These are phyloP conservation scores for Neostethus bicornis DNA, from an alignment of 2,797 vertebrate species.

Conservation along the genomic window DNA sequence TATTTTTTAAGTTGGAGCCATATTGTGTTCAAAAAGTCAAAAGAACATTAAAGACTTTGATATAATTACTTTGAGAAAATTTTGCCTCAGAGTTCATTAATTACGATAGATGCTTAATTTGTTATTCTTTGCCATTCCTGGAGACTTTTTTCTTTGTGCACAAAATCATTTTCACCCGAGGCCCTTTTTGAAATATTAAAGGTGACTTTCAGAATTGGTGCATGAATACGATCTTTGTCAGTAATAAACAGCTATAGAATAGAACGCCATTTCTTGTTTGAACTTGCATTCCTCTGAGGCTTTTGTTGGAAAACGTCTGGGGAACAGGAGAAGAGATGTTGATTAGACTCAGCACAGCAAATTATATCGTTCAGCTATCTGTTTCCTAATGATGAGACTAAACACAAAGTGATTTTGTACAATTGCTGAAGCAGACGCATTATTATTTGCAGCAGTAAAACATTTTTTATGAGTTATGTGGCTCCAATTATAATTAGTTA, in stretches of 20 bases:
- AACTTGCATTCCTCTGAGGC: conserved; percentile 54
- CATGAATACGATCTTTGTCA: conserved; percentile 67
- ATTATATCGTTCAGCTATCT: conserved; percentile 39
- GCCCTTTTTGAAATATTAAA: conserved; percentile 67
- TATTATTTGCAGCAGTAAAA: conserved; percentile 22
- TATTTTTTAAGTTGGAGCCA: conserved; percentile 18
- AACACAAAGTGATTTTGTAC: conserved; percentile 35
- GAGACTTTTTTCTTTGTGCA: conserved; percentile 41
- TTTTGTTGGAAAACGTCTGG: conserved; percentile 52
- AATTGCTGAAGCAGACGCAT: conserved; percentile 15
- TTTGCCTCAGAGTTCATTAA: conserved; percentile 47
- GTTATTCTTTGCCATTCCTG: conserved; percentile 47
- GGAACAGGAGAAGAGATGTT: conserved; percentile 32
- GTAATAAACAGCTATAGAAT: conserved; percentile 64
- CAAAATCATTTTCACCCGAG: conserved; percentile 50
- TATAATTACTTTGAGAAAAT: conserved; percentile 64
- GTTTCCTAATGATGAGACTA: conserved; percentile 35
- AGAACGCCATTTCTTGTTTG: conserved; percentile 64
- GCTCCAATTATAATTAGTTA: conserved; percentile 41
- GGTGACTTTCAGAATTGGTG: conserved; percentile 68
- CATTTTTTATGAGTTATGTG: conserved; percentile 32
- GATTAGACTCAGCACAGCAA: conserved; percentile 41
- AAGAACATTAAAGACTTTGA: conserved; percentile 50
- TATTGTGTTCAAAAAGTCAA: conserved; percentile 45
- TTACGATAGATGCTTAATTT: conserved; percentile 54